phyloP scores from a whole-genome alignment of 53 echinoderm and acorn worm species.

The Henricia sp. region DNA sequence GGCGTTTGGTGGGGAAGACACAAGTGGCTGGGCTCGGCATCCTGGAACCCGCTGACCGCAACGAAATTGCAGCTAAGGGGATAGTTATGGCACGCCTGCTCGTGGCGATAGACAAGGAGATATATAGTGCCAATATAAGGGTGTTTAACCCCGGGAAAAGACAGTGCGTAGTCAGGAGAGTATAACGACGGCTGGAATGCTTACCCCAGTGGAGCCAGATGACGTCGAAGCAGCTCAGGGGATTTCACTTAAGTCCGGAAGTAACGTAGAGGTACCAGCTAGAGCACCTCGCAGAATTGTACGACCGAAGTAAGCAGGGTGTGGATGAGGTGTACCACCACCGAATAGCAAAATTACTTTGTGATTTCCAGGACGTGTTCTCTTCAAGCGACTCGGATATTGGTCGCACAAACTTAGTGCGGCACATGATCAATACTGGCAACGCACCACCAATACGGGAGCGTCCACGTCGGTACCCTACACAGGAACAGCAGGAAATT shows the following conservation, averaged over 20 bases:
- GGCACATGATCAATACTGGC: not conserved
- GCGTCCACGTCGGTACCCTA: too few relatives aligned
- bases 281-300: not conserved
- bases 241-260: not conserved
- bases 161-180: conserved; percentile 1
- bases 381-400: not conserved
- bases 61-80: conserved; percentile 19
- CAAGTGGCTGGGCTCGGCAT: not conserved
- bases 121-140: conserved; percentile 23
- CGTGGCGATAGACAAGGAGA: not conserved
- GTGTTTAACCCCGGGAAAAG: conserved; percentile 52
- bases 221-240: conserved; percentile 7
- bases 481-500: too few relatives aligned
- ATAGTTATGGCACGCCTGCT: conserved; percentile 43
- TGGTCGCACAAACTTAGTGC: not conserved
- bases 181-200: conserved; percentile 18
- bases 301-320: not conserved
- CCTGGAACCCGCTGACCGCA: conserved; percentile 32
- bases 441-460: too few relatives aligned
- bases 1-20: not conserved
- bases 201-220: conserved; percentile 28
- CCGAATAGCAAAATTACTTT: not conserved
- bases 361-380: not conserved
- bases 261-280: not conserved
- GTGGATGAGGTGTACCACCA: not conserved